Conservation (phyloP, 2,797 vertebrate species). For the Semaprochilodus insignis region DNA sequence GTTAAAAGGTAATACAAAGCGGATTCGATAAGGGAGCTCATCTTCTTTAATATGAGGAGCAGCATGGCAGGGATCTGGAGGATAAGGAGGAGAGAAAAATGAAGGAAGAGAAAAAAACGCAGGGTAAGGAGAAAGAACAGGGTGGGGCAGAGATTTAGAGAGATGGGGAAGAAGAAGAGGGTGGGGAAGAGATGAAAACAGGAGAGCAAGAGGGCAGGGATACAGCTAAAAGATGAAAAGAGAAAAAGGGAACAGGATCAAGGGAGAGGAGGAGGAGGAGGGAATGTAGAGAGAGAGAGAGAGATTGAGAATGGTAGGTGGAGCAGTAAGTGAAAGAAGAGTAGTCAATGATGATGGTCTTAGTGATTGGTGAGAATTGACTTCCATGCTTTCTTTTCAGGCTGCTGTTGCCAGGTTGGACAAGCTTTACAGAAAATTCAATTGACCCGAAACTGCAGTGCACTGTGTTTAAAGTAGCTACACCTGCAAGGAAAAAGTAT, state of each 20-base stretch:
- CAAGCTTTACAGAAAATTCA: not conserved
- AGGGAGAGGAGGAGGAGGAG: not conserved
- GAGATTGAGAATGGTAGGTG: not conserved
- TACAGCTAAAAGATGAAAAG: constrained; percentile 16
- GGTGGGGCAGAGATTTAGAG: constrained; percentile 37
- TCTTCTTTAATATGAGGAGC: constrained; percentile 63
- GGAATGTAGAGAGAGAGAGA: constrained; percentile 10
- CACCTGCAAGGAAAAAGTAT: too few species aligned
- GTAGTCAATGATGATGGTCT: not conserved
- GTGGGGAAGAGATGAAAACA: constrained; percentile 19
- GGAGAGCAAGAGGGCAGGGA: constrained; percentile 13
- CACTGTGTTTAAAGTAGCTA: not conserved
- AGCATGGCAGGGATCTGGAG: constrained; percentile 39
- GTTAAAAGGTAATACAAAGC: constrained; percentile 69
- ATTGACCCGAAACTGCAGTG: not conserved
- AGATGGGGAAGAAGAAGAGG: constrained; percentile 18
- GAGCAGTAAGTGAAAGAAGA: not conserved
- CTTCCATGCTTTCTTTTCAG: not conserved
- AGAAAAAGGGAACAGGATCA: constrained; percentile 9
- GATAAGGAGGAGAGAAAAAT: constrained; percentile 24
- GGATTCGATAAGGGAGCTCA: constrained; percentile 66
- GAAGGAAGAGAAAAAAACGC: constrained; percentile 22
- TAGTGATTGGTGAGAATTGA: not conserved
- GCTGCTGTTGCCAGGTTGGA: not conserved
- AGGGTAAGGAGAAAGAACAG: constrained; percentile 36